Conservation (phyloP, 2,113 vertebrate genomes). For the Elanus axillaris region DNA sequence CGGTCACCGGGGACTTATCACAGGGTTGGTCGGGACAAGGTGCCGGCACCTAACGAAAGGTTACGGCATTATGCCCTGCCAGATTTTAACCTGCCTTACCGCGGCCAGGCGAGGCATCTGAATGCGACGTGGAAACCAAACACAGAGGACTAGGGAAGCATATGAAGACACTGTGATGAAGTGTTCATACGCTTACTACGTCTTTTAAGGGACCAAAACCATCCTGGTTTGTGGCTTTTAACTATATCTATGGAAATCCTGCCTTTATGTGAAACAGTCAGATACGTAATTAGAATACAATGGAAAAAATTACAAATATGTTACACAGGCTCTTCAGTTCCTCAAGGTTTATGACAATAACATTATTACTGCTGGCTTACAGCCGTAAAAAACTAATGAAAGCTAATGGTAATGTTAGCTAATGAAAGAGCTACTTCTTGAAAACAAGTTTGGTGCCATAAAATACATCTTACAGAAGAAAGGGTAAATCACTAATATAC, state of each 20-base stretch:
- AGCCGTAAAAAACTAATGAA: background rate
- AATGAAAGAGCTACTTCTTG: background rate
- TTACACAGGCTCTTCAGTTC: background rate
- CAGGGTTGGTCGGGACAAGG: rapidly evolving
- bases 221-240: background rate
- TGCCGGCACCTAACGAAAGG: background rate
- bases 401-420: background rate
- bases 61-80: background rate
- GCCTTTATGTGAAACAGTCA: background rate
- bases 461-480: background rate
- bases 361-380: background rate
- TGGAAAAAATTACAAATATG: background rate
- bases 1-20: background rate
- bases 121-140: rapidly evolving
- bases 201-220: background rate
- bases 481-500: background rate
- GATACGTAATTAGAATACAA: background rate
- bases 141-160: background rate
- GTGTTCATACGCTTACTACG: background rate
- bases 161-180: rapidly evolving
- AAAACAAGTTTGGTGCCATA: background rate
- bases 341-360: background rate
- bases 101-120: background rate
- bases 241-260: background rate
- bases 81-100: background rate